phyloP scores from a whole-genome alignment of 2,113 vertebrate species.

The Mixornis gularis region DNA sequence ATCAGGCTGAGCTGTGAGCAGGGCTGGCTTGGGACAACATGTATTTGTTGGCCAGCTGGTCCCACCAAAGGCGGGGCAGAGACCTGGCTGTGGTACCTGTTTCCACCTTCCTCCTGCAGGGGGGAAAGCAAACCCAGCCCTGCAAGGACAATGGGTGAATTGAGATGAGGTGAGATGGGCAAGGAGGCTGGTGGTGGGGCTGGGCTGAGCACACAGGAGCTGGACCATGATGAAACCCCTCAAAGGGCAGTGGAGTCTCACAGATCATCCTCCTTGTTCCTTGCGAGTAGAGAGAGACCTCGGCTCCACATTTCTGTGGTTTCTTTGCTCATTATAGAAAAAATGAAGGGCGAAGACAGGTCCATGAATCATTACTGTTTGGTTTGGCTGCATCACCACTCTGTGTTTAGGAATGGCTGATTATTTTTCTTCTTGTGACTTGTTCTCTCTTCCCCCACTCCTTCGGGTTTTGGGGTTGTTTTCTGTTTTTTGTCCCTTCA shows the following conservation, averaged over 20 bases:
- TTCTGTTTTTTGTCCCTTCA: background rate
- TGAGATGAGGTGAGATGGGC: background rate
- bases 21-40: background rate
- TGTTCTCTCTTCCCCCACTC: constrained; percentile 15
- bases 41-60: background rate
- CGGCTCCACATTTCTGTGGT: constrained; percentile 8
- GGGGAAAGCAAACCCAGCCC: background rate
- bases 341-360: constrained; percentile 65
- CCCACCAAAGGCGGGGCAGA: background rate
- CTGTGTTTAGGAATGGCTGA: constrained; percentile 39
- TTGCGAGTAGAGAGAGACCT: background rate
- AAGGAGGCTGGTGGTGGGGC: background rate
- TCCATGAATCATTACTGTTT: constrained; percentile 66
- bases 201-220: background rate
- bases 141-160: background rate
- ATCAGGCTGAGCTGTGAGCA: background rate
- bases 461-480: constrained; percentile 39
- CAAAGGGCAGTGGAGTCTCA: background rate
- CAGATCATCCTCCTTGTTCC: background rate
- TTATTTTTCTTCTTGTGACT: constrained; percentile 34
- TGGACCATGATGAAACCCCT: background rate
- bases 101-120: background rate
- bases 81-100: background rate
- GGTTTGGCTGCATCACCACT: background rate
- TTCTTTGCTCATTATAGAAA: constrained; percentile 62